These are phyloP conservation scores for Matsumyia berberina DNA, from an alignment of 2,888 invertebrate species.

Conservation along the genomic window DNA sequence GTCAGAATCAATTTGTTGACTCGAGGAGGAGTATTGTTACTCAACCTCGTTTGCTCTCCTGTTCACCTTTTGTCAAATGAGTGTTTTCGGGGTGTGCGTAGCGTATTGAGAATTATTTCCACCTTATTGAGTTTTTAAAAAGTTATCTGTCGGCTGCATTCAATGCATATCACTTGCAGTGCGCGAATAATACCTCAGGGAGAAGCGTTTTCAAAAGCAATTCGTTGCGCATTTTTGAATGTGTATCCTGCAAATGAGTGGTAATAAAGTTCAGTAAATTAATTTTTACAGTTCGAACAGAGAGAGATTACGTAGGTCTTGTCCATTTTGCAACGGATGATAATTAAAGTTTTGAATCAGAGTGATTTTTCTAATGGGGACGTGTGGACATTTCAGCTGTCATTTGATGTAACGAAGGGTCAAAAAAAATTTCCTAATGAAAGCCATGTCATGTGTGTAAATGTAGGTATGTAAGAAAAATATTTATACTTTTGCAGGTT, in stretches of 20 bases:
- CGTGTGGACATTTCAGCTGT: too few species aligned
- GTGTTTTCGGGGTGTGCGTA: constrained; percentile 47
- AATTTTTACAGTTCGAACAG: constrained; percentile 29
- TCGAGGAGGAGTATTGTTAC: constrained; percentile 39
- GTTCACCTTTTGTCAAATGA: constrained; percentile 60
- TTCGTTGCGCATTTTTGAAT: constrained; percentile 56
- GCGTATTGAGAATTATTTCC: constrained; percentile 65
- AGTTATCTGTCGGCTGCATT: constrained; percentile 59
- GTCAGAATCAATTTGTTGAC: constrained; percentile 66
- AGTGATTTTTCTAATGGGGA: too few species aligned
- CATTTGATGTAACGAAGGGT: too few species aligned
- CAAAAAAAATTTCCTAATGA: too few species aligned
- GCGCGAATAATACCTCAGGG: too few species aligned
- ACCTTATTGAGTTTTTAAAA: constrained; percentile 69
- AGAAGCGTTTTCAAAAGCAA: constrained; percentile 23
- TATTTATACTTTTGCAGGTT: too few species aligned
- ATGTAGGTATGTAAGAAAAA: too few species aligned
- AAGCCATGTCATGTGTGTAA: too few species aligned
- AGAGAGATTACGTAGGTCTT: not conserved
- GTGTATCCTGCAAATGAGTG: constrained; percentile 21
- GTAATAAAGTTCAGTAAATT: constrained; percentile 61
- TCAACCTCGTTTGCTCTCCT: constrained; percentile 4
- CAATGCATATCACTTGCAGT: constrained; percentile 21
- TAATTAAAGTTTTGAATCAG: not conserved
- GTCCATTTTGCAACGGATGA: not conserved